Base-by-base conservation (phyloP, 2,888 invertebrate species). In the Drosophila borealis region DNA sequence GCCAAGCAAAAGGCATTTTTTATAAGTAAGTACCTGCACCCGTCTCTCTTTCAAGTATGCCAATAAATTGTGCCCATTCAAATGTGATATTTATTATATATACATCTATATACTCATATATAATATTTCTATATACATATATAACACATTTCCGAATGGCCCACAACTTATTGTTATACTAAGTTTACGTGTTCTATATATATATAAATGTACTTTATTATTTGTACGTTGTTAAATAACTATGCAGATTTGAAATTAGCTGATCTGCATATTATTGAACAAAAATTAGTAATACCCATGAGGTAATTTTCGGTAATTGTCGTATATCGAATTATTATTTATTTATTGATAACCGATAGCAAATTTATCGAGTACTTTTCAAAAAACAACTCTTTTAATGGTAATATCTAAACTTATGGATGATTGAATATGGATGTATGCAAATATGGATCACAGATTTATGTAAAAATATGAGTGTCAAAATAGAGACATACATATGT, bases 301-400 rank as follows among this genome's bases (percentile, higher is more conserved):
- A 13, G 63, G 14, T 9, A 48, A 14, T 29, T 51, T 37, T 49
- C 37, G 54, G 41, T 17, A 5, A n/a, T n/a, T 17, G 11, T 65
- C 62, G 62, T 66, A 62, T 55, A 66, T 73, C 62, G 61, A 67
- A 59, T 55, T 62, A 11, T 51, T 14, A 54, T 39, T 51, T 34
- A 33, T 48, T 2, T 45, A 45, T 33, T 39, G n/a, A 55, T 56
- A 48, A 62, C 48, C 48, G 56, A 25, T 33, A 48, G 21, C 46
- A 55, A 60, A 44, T 45, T 33, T 4, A 42, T 42, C 4, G 42
- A 49, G 37, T 13, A 48, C 6, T 45, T 14, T 56, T 29, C 17
- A 49, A 37, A 44, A 54, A 54, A 5, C 25, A 44, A 13, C 14
- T 25, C n/a, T 25, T 21, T 36, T 9, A 6, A 34, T 34, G n/a